Conservation (phyloP, 2,113 vertebrate genomes). For the Barnardius zonarius region DNA sequence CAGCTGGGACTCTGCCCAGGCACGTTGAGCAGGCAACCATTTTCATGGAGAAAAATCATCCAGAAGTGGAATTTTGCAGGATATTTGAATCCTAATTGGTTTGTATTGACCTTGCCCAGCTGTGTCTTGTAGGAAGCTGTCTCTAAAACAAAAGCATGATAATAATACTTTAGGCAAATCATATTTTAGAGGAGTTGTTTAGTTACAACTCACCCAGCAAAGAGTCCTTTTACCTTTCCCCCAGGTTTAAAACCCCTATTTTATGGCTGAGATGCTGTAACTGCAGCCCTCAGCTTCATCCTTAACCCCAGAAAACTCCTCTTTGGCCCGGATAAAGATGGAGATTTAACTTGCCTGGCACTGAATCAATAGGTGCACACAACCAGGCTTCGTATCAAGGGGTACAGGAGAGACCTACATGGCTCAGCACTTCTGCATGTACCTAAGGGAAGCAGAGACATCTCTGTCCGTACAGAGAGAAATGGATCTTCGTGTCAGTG, state of each 20-base stretch:
- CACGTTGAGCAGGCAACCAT: background rate
- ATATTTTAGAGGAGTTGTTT: background rate
- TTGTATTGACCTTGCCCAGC: background rate
- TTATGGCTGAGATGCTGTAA: background rate
- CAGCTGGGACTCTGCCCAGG: background rate
- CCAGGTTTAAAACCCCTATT: background rate
- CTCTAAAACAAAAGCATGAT: background rate
- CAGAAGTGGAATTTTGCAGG: background rate
- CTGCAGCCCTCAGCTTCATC: background rate
- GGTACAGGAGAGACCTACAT: background rate
- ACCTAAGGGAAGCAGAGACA: background rate
- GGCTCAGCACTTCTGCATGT: background rate
- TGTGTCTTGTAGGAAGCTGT: accelerated
- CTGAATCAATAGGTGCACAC: background rate
- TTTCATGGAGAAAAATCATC: background rate
- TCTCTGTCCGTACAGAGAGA: background rate
- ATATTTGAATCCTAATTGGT: background rate
- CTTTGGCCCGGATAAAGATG: background rate
- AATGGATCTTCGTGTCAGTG: background rate
- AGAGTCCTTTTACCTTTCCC: background rate
- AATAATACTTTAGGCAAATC: background rate
- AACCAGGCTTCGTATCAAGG: background rate
- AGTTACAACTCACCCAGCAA: background rate
- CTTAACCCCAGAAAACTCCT: background rate
- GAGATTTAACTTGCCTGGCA: background rate